phyloP scores from a whole-genome alignment of 2,797 vertebrate species.

The Pangasius krempfi region DNA sequence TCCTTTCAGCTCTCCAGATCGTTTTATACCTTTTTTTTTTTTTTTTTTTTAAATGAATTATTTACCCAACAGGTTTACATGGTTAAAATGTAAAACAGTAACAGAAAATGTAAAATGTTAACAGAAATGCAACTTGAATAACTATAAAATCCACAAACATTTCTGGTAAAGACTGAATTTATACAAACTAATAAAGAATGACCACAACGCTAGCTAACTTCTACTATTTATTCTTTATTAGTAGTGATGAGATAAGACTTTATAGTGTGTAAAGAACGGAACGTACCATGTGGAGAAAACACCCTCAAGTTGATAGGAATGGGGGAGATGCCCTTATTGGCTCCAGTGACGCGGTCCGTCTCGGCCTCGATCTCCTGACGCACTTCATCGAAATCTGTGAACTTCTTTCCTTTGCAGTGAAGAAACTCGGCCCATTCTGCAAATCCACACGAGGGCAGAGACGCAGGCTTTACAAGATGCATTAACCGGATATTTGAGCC shows the following conservation, averaged over 20 bases:
- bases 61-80: background rate
- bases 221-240: background rate
- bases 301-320: constrained; percentile 93
- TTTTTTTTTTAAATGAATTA: background rate
- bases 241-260: background rate
- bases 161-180: too few species aligned
- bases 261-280: background rate
- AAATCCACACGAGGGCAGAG: background rate
- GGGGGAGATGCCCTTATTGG: constrained; percentile 93
- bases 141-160: background rate
- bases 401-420: constrained; percentile 95
- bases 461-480: background rate
- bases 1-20: background rate
- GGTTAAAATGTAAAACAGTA: too few species aligned
- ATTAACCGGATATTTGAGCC: background rate
- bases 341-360: constrained; percentile 89
- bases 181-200: background rate
- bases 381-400: constrained; percentile 96
- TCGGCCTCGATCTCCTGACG: constrained; percentile 92
- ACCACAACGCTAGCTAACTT: background rate
- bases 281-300: constrained; percentile 81
- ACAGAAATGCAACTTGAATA: background rate
- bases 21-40: background rate
- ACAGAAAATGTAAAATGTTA: too few species aligned
- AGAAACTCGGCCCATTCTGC: constrained; percentile 94